A percentile compares a stretch with the other conserved stretches of the same genome.
These are phyloP conservation scores for Lerista edwardsae DNA, from an alignment of 2,797 vertebrate genomes.

Conservation along the genomic window DNA sequence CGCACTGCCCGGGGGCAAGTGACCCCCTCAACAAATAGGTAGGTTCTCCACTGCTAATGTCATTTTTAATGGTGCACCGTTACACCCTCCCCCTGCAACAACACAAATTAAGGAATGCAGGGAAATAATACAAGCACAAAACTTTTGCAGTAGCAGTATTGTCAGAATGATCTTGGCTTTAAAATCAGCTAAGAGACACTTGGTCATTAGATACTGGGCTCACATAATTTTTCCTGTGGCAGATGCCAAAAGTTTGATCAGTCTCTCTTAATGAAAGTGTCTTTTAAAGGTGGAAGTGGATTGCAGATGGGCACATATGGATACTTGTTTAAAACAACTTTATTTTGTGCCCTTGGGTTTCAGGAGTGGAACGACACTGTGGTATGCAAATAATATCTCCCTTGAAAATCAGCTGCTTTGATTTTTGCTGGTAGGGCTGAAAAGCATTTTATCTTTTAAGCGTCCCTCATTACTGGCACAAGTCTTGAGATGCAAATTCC, in stretches of 20 bases:
- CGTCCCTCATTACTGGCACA: background rate
- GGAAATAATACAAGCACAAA: background rate
- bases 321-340: conserved; percentile 34
- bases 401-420: conserved; percentile 28
- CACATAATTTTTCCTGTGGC: background rate
- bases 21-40: too few species aligned
- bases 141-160: background rate
- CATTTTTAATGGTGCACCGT: background rate
- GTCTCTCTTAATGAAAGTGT: background rate
- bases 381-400: conserved; percentile 15
- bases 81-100: background rate
- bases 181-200: background rate
- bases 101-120: background rate
- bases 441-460: conserved; percentile 9
- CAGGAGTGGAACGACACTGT: background rate
- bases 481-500: conserved; percentile 7
- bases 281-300: conserved; percentile 3
- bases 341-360: conserved; percentile 16
- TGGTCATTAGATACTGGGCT: background rate
- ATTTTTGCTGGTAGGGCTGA: conserved; percentile 18
- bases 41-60: background rate
- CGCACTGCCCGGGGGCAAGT: too few species aligned
- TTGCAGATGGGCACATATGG: background rate
- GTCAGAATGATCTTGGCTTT: background rate
- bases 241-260: background rate